Conservation (phyloP, 2,113 vertebrate genomes). For the Solea solea region DNA sequence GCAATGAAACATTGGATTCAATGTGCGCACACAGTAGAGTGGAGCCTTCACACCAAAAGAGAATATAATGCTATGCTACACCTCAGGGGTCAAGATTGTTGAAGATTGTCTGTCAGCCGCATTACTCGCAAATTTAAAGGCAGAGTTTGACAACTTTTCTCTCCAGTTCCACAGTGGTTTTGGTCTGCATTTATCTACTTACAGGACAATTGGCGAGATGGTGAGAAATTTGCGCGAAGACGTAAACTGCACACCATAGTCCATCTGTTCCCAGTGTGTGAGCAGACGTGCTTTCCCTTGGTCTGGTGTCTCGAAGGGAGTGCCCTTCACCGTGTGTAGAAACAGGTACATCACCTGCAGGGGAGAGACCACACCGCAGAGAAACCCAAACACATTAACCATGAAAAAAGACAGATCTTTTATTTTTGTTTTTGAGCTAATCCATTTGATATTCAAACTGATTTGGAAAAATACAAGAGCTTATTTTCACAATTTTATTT, state of each 20-base stretch:
- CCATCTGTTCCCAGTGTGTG: constrained; percentile 96
- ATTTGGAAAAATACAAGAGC: no score
- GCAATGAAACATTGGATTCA: not conserved
- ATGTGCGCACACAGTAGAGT: not conserved
- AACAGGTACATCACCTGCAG: constrained; percentile 92
- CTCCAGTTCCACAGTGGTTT: no score
- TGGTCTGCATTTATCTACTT: constrained; percentile 65
- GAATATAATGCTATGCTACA: no score
- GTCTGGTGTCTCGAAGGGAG: constrained; percentile 93
- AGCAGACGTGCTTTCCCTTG: constrained; percentile 93
- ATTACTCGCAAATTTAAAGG: no score
- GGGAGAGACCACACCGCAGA: constrained; percentile 10
- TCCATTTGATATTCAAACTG: no score
- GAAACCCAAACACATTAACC: not conserved
- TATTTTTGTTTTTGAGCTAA: no score
- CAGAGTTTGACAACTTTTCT: no score
- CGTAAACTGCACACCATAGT: constrained; percentile 92
- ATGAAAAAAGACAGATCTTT: not conserved
- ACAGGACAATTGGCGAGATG: constrained; percentile 92
- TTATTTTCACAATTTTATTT: no score
- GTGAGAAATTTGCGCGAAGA: constrained; percentile 94
- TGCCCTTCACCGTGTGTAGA: constrained; percentile 93
- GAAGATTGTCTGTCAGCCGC: no score
- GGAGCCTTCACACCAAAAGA: no score
- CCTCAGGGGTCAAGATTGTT: no score